Percentiles rank a stretch among this genome's conserved stretches.
Evolutionary conservation across 2,888 invertebrate genomes (phyloP).

Genomic region (Ectobius pallidus): DNA sequence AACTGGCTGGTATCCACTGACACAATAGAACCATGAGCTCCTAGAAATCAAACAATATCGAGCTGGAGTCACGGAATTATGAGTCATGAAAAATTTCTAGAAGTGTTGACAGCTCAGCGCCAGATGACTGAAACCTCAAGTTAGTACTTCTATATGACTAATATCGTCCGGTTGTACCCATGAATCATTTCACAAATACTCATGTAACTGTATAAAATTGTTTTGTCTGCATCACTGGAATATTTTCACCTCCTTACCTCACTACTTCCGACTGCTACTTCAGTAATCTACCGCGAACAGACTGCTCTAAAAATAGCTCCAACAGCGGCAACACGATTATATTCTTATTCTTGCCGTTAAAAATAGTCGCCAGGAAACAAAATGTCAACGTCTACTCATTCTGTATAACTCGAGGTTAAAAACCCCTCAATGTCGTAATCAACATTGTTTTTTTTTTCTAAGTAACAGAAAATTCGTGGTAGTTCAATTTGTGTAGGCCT

Average conservation of each 20-base stretch:
- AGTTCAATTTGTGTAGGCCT: too few relatives aligned
- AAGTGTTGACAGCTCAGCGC: not conserved
- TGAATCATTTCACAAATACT: not conserved
- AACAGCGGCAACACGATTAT: not conserved
- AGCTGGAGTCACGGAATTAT: too few relatives aligned
- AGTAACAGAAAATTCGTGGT: too few relatives aligned
- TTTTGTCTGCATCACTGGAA: not conserved
- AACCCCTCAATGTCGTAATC: not conserved
- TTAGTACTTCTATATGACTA: not conserved
- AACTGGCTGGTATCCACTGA: too few relatives aligned
- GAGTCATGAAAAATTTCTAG: too few relatives aligned
- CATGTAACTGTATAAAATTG: not conserved
- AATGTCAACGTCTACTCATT: not conserved
- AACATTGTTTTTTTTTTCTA: too few relatives aligned
- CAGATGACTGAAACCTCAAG: not conserved
- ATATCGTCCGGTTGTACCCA: not conserved
- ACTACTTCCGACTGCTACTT: constrained; percentile 3
- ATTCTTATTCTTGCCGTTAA: not conserved
- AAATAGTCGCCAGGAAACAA: constrained; percentile 1
- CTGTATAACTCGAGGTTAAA: not conserved
- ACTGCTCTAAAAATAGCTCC: not conserved
- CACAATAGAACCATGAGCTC: too few relatives aligned
- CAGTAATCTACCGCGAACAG: too few relatives aligned
- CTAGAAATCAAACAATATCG: too few relatives aligned
- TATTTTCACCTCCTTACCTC: not conserved